phyloP scores from a whole-genome alignment of 1,140 invertebrate genomes.

The Dreissena rostriformis region DNA sequence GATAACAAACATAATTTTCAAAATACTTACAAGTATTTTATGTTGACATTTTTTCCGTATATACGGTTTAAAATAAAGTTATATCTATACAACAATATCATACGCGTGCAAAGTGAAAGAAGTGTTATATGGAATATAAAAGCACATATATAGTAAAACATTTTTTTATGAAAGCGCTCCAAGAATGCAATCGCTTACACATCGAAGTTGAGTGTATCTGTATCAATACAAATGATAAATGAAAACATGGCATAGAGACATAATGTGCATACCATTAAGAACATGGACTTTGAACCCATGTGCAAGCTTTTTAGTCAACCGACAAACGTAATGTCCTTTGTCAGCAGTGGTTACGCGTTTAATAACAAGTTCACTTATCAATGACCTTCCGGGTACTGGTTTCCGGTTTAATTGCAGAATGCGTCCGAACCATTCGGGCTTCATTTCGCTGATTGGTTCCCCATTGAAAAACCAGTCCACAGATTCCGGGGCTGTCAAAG shows the following conservation, averaged over 20 bases:
- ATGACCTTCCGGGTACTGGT: constrained; percentile 40
- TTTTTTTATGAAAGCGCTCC: not conserved
- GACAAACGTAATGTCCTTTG: constrained; percentile 44
- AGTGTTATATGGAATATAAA: too few species aligned
- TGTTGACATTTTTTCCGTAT: too few species aligned
- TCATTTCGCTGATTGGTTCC: constrained; percentile 37
- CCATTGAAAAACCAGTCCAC: constrained; percentile 71
- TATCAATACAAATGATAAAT: not conserved
- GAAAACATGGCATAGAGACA: not conserved
- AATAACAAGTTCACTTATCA: constrained; percentile 51
- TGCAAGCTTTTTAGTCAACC: constrained; percentile 30
- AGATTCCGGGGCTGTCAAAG: constrained; percentile 59
- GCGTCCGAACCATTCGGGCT: constrained; percentile 11
- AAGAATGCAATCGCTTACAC: not conserved
- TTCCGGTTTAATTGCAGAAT: constrained; percentile 19
- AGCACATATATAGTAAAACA: not conserved
- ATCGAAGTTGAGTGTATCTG: not conserved
- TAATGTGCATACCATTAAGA: constrained; percentile 43
- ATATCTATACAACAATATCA: too few species aligned
- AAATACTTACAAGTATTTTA: too few species aligned
- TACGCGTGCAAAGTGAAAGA: too few species aligned
- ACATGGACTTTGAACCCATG: constrained; percentile 50
- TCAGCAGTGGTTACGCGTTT: constrained; percentile 30
- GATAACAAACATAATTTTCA: too few species aligned
- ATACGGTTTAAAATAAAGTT: too few species aligned